These are phyloP conservation scores for Balanococcus diminutus DNA, from an alignment of 2,888 invertebrate genomes.

Conservation along the genomic window DNA sequence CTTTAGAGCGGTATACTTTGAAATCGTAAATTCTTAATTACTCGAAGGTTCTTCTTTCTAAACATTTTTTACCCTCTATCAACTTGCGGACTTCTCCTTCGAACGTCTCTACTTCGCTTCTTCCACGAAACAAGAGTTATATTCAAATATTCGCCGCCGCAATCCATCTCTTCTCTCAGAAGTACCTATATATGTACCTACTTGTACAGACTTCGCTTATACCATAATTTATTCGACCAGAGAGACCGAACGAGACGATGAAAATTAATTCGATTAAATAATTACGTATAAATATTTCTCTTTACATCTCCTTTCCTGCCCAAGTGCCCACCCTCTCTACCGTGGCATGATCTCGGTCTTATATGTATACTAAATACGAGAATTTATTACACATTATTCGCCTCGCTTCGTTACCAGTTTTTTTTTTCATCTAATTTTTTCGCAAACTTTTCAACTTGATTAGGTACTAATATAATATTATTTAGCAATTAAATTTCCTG, in stretches of 20 bases:
- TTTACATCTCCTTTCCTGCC: neutral
- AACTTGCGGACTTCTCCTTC: neutral
- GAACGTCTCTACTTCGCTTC: neutral
- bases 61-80: neutral
- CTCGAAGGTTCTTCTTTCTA: neutral
- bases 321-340: too few species aligned
- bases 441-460: too few species aligned
- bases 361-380: neutral
- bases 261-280: slow-evolving; percentile 23
- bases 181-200: too few species aligned
- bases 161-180: neutral
- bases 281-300: neutral
- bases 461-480: too few species aligned
- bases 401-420: neutral
- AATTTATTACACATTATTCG: neutral
- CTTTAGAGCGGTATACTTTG: slow-evolving; percentile 4
- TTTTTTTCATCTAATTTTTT: too few species aligned
- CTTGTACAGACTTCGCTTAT: neutral
- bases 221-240: slow-evolving; percentile 6
- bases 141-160: slow-evolving; percentile 17
- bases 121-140: neutral
- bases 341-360: too few species aligned
- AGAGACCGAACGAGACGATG: neutral
- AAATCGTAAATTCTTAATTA: slow-evolving; percentile 31
- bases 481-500: neutral